Base-by-base conservation (phyloP, 1,140 invertebrate genomes). In the Artemia franciscana region DNA sequence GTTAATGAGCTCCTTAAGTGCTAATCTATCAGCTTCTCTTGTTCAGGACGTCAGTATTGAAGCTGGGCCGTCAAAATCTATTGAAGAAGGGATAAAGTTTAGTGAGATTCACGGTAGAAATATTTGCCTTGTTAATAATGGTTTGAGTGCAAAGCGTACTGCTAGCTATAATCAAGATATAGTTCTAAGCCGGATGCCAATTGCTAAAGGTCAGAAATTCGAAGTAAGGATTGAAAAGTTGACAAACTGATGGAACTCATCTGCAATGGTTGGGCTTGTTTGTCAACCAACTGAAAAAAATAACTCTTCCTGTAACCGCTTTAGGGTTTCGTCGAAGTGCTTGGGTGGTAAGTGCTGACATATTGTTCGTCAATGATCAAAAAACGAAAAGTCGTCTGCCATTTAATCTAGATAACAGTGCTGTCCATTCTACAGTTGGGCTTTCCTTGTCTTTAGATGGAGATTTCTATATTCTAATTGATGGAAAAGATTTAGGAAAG, bases 201-300 rank as follows among this genome's bases (percentile, higher is more conserved):
- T 65, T 24, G 23, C 30, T 24, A 39, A 39, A 5, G 63, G 60
- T 27, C 18, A 27, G 21, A 51, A 57, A 51, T 69, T 67, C 30
- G 73, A 85, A 80, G 77, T 89, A 9, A 78, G 78, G 70, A 77
- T 91, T 59, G 85, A 86, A 63, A 78, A 81, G 56, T 67, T 86
- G 3, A 85, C 87, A 68, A 73, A 78, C 57, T 77, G 80, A 59
- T 91, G 86, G 86, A 83, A 83, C 51, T 86, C 85, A 0, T 87
- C 84, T 1, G 71, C 90, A 3, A 78, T 84, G 61, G 76, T 88
- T 62, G 88, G 88, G 3, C 78, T 88, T 0, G 76, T 85, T 4
- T 80, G 80, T 59, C 76, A 80, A 15, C 76, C 77, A n/a, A 82
- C 83, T 0, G 83, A 86, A 60, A 79, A 80, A 63, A 75, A 78